phyloP scores from a whole-genome alignment of 2,888 invertebrate species.

The Caenorhabditis angaria region DNA sequence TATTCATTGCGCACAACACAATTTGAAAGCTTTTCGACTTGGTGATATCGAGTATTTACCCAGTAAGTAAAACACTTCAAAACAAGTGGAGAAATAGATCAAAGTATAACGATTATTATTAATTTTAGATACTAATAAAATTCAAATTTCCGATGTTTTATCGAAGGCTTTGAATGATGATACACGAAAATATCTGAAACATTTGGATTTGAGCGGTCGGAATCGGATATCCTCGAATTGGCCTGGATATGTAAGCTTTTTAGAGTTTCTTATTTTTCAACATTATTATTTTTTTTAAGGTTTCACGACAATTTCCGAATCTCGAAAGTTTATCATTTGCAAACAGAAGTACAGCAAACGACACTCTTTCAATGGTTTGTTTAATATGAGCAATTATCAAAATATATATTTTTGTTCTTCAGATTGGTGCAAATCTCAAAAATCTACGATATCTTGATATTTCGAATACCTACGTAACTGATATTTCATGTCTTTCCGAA shows the following conservation, averaged over 20 bases:
- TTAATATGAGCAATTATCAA: neutral
- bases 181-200: conserved; percentile 22
- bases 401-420: neutral
- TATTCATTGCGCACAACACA: conserved; percentile 22
- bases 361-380: conserved; percentile 20
- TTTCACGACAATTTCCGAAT: conserved; percentile 22
- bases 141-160: conserved; percentile 37
- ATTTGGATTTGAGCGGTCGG: conserved; percentile 32
- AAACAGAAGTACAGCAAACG: conserved; percentile 34
- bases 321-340: conserved; percentile 41
- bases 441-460: conserved; percentile 47
- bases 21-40: conserved; percentile 27
- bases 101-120: neutral
- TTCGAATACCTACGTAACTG: conserved; percentile 48
- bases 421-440: conserved; percentile 24
- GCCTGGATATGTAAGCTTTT: conserved; percentile 20
- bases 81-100: neutral
- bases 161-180: conserved; percentile 18
- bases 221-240: conserved; percentile 28
- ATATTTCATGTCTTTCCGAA: conserved; percentile 43
- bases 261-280: no score
- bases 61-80: conserved; percentile 7
- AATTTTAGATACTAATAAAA: conserved; percentile 41
- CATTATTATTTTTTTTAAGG: neutral
- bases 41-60: conserved; percentile 36